Evolutionary conservation across 2,113 vertebrate species (phyloP), one percentile per base, ranked within the genome.

Genomic region (Cyanoderma ruficeps): DNA sequence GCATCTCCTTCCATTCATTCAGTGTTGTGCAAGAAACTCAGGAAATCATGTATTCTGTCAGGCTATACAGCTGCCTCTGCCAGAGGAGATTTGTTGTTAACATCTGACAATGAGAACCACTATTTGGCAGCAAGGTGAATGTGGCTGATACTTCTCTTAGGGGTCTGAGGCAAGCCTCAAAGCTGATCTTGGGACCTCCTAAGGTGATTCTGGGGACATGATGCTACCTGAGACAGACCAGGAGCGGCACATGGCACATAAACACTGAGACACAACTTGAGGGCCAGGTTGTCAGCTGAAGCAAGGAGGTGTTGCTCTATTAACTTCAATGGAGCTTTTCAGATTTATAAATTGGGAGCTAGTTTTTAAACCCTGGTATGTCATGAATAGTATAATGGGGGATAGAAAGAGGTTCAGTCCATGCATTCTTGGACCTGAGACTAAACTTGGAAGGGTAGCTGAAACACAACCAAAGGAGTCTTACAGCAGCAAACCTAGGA

Each of bases 171-270:
- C 6, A 72, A 57, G 24, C 18, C 25, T 50, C n/a, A 60, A 50
- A 86, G 7, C 13, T 44, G 46, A 57, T 42, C 35, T 30, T 42
- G 12, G 9, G 2, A 6, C 9, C 20, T 17, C 6, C 25, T 7
- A 31, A 52, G 15, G 20, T 50, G 13, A 14, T 2, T 70, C n/a
- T 63, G 31, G 10, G 35, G 14, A 42, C 7, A 12, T 0, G 4
- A 27, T 15, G 25, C 18, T 42, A 11, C 0, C 0, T 55, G 41
- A 56, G 22, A 27, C n/a, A 78, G 53, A 52, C 11, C 4, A 5
- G 5, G 7, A 35, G 17, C 20, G 76, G 19, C n/a, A 49, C 21
- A 27, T 2, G 18, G 35, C 37, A 18, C 52, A 33, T 10, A 76
- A 44, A 71, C 13, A 5, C 28, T 46, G n/a, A 77, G 49, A 68